These are phyloP conservation scores for Thripadectes ignobilis DNA, from an alignment of 2,797 vertebrate genomes.

Conservation along the genomic window DNA sequence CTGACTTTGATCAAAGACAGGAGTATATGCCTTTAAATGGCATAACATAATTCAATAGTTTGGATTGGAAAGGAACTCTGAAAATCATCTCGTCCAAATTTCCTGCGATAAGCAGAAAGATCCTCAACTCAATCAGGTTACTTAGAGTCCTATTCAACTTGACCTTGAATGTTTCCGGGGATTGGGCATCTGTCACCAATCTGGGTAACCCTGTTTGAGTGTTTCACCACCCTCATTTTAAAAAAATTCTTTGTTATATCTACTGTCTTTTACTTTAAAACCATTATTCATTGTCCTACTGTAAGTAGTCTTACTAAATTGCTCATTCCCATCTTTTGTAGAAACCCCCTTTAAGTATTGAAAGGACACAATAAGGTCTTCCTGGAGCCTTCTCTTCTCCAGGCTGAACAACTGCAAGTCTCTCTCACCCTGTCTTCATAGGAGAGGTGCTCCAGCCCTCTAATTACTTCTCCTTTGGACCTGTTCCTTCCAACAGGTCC, in stretches of 20 bases:
- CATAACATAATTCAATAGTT: not conserved
- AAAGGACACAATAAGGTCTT: not conserved
- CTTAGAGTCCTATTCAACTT: not conserved
- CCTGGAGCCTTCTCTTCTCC: not conserved
- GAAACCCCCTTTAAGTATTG: not conserved
- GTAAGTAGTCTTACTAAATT: not conserved
- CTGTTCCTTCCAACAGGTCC: not conserved
- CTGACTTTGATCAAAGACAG: not conserved
- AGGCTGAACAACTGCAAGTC: not conserved
- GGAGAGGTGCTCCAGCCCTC: not conserved
- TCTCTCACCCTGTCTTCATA: not conserved
- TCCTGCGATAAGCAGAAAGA: not conserved
- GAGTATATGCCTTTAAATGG: not conserved
- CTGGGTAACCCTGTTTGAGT: not conserved
- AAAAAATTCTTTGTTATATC: not conserved
- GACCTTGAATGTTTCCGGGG: not conserved
- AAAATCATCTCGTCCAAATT: not conserved
- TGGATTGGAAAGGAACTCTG: not conserved
- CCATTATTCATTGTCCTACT: not conserved
- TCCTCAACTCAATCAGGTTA: not conserved
- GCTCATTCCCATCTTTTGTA: not conserved
- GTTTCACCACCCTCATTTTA: not conserved
- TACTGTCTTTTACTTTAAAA: not conserved
- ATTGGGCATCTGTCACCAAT: not conserved
- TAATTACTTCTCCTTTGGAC: not conserved